Evolutionary conservation across 2,888 invertebrate species (phyloP).

Genomic region (Nebria salina): DNA sequence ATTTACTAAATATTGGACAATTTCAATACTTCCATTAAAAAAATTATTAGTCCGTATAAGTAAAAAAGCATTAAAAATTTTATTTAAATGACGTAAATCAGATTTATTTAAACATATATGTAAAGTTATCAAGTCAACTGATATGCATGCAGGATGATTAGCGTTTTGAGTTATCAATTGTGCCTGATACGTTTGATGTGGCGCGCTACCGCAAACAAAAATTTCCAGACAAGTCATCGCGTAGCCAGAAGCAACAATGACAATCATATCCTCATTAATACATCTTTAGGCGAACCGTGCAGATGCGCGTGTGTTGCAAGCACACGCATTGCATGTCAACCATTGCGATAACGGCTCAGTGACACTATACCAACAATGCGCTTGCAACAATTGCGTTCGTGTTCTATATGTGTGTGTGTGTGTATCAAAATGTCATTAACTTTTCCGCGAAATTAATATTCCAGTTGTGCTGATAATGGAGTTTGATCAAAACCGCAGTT

Average conservation of each 20-base stretch:
- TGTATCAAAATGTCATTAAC: slow-evolving; percentile 38
- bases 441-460: slow-evolving; percentile 45
- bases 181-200: too few species aligned
- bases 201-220: background rate
- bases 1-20: too few species aligned
- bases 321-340: slow-evolving; percentile 11
- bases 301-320: slow-evolving; percentile 4
- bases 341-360: background rate
- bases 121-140: too few species aligned
- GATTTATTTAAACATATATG: too few species aligned
- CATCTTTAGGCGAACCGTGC: slow-evolving; percentile 25
- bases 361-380: background rate
- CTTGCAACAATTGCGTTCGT: background rate
- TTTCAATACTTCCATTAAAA: too few species aligned
- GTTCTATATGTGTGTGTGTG: background rate
- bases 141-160: too few species aligned
- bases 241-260: background rate
- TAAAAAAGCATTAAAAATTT: background rate
- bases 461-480: slow-evolving; percentile 2
- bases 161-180: too few species aligned
- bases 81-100: too few species aligned
- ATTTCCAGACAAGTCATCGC: background rate
- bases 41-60: too few species aligned
- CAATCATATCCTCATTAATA: slow-evolving; percentile 44
- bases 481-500: slow-evolving; percentile 38